Conservation (phyloP, 2,797 vertebrate species). For the Enteromius argenteus region DNA sequence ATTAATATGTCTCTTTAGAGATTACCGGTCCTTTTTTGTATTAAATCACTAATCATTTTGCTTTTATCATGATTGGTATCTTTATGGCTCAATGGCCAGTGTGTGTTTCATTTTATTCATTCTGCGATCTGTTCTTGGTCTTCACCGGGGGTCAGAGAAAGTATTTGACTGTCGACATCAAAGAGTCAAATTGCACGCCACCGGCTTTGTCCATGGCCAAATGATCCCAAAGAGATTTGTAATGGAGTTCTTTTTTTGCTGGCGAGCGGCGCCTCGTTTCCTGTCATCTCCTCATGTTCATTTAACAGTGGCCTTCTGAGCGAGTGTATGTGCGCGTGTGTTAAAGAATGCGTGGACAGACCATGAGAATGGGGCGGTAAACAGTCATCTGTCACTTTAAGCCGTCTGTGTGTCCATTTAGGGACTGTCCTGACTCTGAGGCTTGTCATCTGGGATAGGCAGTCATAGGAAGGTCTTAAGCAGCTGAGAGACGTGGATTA, state of each 20-base stretch:
- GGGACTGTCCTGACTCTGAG: slow-evolving; percentile 64
- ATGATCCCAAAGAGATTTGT: slow-evolving; percentile 37
- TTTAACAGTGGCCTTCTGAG: slow-evolving; percentile 15
- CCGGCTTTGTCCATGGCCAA: slow-evolving; percentile 12
- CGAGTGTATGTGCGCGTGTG: slow-evolving; percentile 1
- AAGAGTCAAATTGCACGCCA: slow-evolving; percentile 3
- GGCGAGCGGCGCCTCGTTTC: slow-evolving; percentile 28
- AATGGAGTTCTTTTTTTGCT: slow-evolving; percentile 31
- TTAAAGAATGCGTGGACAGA: slow-evolving; percentile 24
- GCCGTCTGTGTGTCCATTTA: slow-evolving; percentile 68
- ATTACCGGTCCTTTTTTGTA: slow-evolving; percentile 19
- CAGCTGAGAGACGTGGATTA: slow-evolving; percentile 84
- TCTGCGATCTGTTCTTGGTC: not conserved
- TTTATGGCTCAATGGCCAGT: not conserved
- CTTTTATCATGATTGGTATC: slow-evolving; percentile 34
- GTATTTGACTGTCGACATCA: slow-evolving; percentile 32
- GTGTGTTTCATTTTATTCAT: not conserved
- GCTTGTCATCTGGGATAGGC: slow-evolving; percentile 72
- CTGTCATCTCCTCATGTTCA: slow-evolving; percentile 36
- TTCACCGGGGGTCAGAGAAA: slow-evolving; percentile 22
- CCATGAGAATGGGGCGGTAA: slow-evolving; percentile 40
- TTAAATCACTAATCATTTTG: slow-evolving; percentile 39
- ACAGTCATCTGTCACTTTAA: slow-evolving; percentile 83
- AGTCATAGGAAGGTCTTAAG: slow-evolving; percentile 79
- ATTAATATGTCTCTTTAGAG: slow-evolving; percentile 28